Evolutionary conservation across 2,113 vertebrate genomes (phyloP).

Genomic region (Sitta europaea): DNA sequence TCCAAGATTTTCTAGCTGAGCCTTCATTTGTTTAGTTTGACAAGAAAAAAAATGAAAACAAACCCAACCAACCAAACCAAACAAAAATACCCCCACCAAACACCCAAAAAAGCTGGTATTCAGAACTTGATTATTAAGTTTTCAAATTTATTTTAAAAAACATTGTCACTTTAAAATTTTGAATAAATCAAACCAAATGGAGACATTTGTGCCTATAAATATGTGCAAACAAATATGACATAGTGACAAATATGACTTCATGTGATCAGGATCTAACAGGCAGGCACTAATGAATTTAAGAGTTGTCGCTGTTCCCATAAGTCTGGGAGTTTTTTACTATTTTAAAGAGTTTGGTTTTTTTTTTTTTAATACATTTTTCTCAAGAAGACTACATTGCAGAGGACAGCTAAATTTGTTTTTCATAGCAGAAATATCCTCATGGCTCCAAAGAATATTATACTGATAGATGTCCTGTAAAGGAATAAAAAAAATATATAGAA

Average conservation of each 20-base stretch:
- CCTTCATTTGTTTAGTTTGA: not conserved
- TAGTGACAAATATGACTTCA: not conserved
- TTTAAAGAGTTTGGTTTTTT: not conserved
- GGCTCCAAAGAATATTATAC: not conserved
- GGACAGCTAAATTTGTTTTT: not conserved
- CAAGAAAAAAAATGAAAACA: not conserved
- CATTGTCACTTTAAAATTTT: not conserved
- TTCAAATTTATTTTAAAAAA: not conserved
- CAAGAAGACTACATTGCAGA: not conserved
- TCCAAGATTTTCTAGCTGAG: not conserved
- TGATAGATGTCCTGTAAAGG: not conserved
- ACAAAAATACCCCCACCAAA: not conserved
- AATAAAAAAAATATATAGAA: not conserved
- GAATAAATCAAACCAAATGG: not conserved
- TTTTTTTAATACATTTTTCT: not conserved
- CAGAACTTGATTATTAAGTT: not conserved
- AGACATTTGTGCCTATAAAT: not conserved
- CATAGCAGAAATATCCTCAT: not conserved
- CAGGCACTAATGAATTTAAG: not conserved
- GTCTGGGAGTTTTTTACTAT: rapidly evolving
- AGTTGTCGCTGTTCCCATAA: not conserved
- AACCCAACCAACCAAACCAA: not conserved
- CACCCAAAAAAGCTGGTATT: not conserved
- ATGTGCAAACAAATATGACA: not conserved
- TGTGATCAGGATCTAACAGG: not conserved